A percentile compares a stretch with the other conserved stretches of the same genome.
These are phyloP conservation scores for Sanderia malayensis DNA, from an alignment of 30 jellyfish, hydroid and myxozoan species.

Conservation along the genomic window DNA sequence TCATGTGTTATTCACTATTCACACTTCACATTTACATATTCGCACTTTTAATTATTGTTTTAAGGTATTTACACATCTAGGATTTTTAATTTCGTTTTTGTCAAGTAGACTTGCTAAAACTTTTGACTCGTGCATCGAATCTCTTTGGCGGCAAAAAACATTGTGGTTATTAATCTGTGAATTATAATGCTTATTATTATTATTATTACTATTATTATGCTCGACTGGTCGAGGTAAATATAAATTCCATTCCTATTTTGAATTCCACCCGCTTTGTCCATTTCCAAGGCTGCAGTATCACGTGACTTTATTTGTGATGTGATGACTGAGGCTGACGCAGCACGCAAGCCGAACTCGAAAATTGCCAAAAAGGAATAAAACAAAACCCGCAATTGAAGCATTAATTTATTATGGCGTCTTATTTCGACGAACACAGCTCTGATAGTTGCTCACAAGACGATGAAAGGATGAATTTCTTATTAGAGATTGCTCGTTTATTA, in stretches of 20 bases:
- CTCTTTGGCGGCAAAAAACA: too few relatives aligned
- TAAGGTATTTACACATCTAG: too few relatives aligned
- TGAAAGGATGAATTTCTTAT: conserved; percentile 36
- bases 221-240: too few relatives aligned
- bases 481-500: conserved; percentile 46
- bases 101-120: too few relatives aligned
- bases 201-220: too few relatives aligned
- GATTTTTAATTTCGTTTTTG: too few relatives aligned
- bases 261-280: neutral
- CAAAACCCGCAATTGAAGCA: neutral
- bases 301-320: neutral
- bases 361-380: neutral
- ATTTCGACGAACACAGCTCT: conserved; percentile 52
- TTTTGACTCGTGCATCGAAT: too few relatives aligned
- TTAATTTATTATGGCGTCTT: conserved; percentile 40
- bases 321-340: neutral
- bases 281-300: neutral
- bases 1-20: too few relatives aligned
- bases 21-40: too few relatives aligned
- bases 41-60: too few relatives aligned
- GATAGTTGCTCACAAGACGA: conserved; percentile 40
- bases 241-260: neutral
- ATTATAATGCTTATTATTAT: too few relatives aligned
- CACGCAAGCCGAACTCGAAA: neutral
- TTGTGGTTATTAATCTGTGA: too few relatives aligned